phyloP scores from a whole-genome alignment of 2,113 vertebrate species.

The Chaetodon auriga region DNA sequence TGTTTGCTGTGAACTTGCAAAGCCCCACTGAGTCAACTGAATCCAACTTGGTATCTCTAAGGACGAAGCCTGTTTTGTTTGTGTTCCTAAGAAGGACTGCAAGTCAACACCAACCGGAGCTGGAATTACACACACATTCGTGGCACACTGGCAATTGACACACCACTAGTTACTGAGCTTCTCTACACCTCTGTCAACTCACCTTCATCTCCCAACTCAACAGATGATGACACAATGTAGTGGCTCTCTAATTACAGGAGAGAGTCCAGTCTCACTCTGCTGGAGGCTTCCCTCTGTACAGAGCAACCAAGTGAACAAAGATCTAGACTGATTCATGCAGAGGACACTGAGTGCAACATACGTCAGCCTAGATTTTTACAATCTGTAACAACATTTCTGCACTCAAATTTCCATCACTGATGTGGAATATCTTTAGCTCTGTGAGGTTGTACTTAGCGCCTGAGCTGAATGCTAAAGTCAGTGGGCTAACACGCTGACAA shows the following conservation, averaged over 20 bases:
- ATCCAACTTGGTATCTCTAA: constrained; percentile 35
- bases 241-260: constrained; percentile 17
- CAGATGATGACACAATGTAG: not conserved
- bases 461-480: too few species aligned
- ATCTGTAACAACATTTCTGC: too few species aligned
- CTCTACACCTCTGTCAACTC: not conserved
- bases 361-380: not conserved
- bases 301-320: not conserved
- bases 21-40: constrained; percentile 39
- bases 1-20: constrained; percentile 42
- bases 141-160: not conserved
- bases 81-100: constrained; percentile 35
- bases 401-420: too few species aligned
- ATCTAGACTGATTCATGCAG: not conserved
- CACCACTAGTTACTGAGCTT: constrained; percentile 15
- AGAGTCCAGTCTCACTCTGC: not conserved
- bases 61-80: constrained; percentile 47
- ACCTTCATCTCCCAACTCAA: not conserved
- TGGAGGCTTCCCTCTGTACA: not conserved
- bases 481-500: too few species aligned
- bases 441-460: too few species aligned
- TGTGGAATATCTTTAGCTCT: too few species aligned
- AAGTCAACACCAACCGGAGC: constrained; percentile 60
- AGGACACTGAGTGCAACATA: not conserved
- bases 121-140: not conserved